phyloP scores from a whole-genome alignment of 1,140 invertebrate species.

The Aleiodes sp. region DNA sequence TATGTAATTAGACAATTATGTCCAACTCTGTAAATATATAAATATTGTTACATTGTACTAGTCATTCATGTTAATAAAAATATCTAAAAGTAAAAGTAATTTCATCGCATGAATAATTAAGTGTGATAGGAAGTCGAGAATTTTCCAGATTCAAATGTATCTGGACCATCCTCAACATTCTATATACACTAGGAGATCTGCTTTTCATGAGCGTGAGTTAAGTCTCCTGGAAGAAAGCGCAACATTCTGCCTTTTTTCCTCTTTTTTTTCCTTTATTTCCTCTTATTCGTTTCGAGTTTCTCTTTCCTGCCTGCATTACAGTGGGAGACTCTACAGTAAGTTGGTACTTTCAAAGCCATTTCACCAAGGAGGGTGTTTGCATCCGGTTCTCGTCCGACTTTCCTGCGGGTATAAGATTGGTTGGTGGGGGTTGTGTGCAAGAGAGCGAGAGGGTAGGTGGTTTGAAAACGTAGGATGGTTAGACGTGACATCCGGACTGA shows the following conservation, averaged over 20 bases:
- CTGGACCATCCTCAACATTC: neutral
- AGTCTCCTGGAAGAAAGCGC: neutral
- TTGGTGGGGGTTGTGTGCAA: too few relatives aligned
- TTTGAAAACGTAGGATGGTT: neutral
- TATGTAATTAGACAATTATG: too few relatives aligned
- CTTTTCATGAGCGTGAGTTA: neutral
- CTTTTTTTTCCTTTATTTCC: slow-evolving; percentile 24
- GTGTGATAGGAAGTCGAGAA: neutral
- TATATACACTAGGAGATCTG: neutral
- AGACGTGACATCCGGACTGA: slow-evolving; percentile 15
- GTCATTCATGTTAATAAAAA: too few relatives aligned
- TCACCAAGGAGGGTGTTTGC: slow-evolving; percentile 22
- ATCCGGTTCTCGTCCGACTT: slow-evolving; percentile 22
- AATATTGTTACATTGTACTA: too few relatives aligned
- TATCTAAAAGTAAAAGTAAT: too few relatives aligned
- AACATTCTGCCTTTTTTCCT: neutral
- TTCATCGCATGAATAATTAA: neutral
- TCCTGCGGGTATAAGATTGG: neutral
- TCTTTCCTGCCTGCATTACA: neutral
- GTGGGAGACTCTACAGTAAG: slow-evolving; percentile 4
- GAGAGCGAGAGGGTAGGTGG: too few relatives aligned
- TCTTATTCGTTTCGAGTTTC: slow-evolving; percentile 19
- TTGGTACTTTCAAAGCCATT: slow-evolving; percentile 28
- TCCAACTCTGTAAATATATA: too few relatives aligned
- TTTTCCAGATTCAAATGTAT: neutral